These are phyloP conservation scores for Nothobranchius furzeri DNA, from an alignment of 2,113 vertebrate genomes.

Conservation along the genomic window DNA sequence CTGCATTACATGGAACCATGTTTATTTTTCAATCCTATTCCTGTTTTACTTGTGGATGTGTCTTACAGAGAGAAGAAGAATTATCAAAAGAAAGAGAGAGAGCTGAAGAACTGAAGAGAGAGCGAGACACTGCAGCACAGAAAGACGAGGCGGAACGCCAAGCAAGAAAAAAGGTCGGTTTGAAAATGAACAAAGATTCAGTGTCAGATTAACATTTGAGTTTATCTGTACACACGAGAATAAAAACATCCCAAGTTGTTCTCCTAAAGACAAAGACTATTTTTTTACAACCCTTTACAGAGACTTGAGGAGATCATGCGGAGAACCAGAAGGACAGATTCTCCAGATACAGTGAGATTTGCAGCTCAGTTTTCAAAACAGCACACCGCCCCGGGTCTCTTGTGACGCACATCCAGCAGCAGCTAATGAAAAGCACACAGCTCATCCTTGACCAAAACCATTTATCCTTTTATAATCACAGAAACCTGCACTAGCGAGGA, in stretches of 20 bases:
- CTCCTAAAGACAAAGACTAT: background rate
- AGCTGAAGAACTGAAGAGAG: constrained; percentile 80
- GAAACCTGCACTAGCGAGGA: constrained; percentile 50
- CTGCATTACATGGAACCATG: background rate
- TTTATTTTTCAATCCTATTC: background rate
- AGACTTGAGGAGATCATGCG: constrained; percentile 82
- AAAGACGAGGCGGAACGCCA: constrained; percentile 91
- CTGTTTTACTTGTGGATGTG: too few relatives aligned
- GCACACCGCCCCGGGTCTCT: constrained; percentile 30
- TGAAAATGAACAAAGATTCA: background rate
- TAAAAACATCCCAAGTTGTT: background rate
- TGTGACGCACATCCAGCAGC: constrained; percentile 34
- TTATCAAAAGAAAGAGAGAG: constrained; percentile 82
- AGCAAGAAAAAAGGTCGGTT: constrained; percentile 90
- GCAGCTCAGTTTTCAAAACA: constrained; percentile 12
- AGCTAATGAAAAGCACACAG: constrained; percentile 15
- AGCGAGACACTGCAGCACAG: constrained; percentile 88
- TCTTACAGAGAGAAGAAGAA: constrained; percentile 83
- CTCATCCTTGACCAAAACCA: constrained; percentile 1
- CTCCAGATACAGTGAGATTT: constrained; percentile 70
- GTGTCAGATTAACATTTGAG: background rate
- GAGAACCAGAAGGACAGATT: constrained; percentile 76
- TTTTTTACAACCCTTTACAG: constrained; percentile 56
- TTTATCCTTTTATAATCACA: constrained; percentile 20
- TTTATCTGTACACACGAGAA: background rate